Base-by-base conservation (phyloP, 2,888 invertebrate genomes). In the Dioctria linearis region DNA sequence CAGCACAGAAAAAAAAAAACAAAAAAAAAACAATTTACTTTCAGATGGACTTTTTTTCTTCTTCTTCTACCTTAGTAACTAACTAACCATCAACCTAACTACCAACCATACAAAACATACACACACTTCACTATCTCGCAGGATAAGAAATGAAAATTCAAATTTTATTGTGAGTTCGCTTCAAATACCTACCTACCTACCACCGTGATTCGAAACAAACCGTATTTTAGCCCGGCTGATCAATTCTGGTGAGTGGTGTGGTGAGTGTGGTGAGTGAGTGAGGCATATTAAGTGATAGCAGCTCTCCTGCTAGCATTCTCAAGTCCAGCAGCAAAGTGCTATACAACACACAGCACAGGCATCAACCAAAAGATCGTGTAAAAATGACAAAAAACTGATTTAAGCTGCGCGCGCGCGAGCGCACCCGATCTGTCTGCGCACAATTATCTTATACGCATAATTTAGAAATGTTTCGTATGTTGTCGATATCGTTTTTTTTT, bases 401-500 rank as follows among this genome's bases (percentile, higher is more conserved):
- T 69, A 69, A 69, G 69, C 39, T 69, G 69, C 51, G 69, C 69
- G 69, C 69, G 69, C 54, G 25, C 25, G 25, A 1, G 25, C 25
- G 54, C n/a, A 54, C 54, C 54, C 69, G 69, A 76, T 76, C 76
- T 46, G 76, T 76, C 76, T 76, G 63, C 76, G 42, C 63, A 63
- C 46, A 76, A 63, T 76, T 76, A 76, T 76, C 76, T 76, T 61
- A 63, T 46, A 63, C 76, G 63, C 76, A 76, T 61, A 61, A 76
- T 76, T 76, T 63, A 76, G 63, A 76, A 76, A 63, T 76, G 61
- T 61, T n/a, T n/a, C 76, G 76, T 49, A 63, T 63, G 63, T 76
- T 63, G 63, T 76, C 63, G 61, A 61, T 63, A 75, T 59, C 76
- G 63, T 25, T 25, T 63, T 6, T 37, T 25, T 25, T 63, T 6